Conservation (phyloP, 2,113 vertebrate genomes). For the Malurus cyaneus region DNA sequence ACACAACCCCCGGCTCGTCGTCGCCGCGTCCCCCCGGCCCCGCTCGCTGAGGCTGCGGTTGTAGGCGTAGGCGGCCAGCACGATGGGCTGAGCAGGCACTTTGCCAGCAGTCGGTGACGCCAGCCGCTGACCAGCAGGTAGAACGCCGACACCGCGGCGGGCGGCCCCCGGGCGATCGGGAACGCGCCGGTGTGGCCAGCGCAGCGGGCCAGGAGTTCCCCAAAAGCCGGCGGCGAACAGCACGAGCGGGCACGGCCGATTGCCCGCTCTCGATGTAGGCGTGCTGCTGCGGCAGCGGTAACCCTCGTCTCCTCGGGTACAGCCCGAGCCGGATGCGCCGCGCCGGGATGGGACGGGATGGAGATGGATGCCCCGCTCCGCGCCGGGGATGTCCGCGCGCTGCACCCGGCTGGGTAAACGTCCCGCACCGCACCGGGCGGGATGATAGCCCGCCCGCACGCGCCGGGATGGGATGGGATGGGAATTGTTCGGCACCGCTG, state of each 20-base stretch:
- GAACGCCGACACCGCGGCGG: slow-evolving; percentile 66
- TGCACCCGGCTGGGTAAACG: accelerated
- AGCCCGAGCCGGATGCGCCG: not conserved
- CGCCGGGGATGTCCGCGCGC: not conserved
- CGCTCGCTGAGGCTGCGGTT: slow-evolving; percentile 72
- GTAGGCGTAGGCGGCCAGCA: slow-evolving; percentile 76
- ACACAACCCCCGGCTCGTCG: slow-evolving; percentile 30
- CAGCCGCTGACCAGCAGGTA: slow-evolving; percentile 77
- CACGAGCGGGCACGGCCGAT: slow-evolving; percentile 71
- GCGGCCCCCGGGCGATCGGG: not conserved
- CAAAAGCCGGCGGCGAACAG: slow-evolving; percentile 80
- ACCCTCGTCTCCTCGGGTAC: not conserved
- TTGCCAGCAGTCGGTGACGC: slow-evolving; percentile 80
- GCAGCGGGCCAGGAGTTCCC: slow-evolving; percentile 76
- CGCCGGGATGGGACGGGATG: not conserved
- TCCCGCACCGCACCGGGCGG: not conserved
- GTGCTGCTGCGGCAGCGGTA: slow-evolving; percentile 61
- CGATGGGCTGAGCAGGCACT: slow-evolving; percentile 78
- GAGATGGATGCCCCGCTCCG: not conserved
- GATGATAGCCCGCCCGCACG: not conserved
- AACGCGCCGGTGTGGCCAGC: slow-evolving; percentile 70
- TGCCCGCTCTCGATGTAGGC: slow-evolving; percentile 53
- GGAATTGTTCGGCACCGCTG: not conserved
- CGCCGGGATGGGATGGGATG: not conserved
- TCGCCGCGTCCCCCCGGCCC: not conserved